Conservation (phyloP, 2,113 vertebrate species). For the Podocnemis expansa region DNA sequence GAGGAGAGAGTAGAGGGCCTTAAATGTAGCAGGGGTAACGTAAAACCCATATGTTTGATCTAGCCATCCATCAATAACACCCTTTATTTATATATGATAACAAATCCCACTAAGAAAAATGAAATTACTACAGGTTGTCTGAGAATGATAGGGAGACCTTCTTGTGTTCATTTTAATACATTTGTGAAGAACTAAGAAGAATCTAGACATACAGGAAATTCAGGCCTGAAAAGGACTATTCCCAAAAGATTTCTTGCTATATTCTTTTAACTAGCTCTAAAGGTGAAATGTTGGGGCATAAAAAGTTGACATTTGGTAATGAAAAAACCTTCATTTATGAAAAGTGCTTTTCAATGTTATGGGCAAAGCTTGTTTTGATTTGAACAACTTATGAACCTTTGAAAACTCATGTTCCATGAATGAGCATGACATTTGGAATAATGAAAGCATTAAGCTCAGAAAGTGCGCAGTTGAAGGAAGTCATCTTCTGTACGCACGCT, state of each 20-base stretch:
- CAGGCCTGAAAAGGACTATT: neutral
- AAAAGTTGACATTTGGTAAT: neutral
- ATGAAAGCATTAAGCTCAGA: neutral
- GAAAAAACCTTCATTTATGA: neutral
- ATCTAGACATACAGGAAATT: neutral
- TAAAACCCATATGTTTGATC: neutral
- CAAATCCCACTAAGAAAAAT: neutral
- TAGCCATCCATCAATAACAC: neutral
- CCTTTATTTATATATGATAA: neutral
- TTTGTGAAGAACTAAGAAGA: neutral
- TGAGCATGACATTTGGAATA: neutral
- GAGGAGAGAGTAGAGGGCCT: neutral
- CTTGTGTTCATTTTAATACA: rapidly evolving
- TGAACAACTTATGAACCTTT: neutral
- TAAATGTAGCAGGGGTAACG: slow-evolving; percentile 18
- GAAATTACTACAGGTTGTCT: neutral
- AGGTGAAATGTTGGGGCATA: neutral
- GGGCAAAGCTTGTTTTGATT: neutral
- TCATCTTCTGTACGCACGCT: neutral
- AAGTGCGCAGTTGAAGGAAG: neutral
- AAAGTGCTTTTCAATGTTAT: neutral
- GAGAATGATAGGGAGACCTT: neutral
- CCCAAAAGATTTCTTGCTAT: neutral
- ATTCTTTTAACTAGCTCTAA: neutral
- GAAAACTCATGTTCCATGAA: neutral